Evolutionary conservation across 2,797 vertebrate species (phyloP).

Genomic region (Chaenodraco wilsoni): DNA sequence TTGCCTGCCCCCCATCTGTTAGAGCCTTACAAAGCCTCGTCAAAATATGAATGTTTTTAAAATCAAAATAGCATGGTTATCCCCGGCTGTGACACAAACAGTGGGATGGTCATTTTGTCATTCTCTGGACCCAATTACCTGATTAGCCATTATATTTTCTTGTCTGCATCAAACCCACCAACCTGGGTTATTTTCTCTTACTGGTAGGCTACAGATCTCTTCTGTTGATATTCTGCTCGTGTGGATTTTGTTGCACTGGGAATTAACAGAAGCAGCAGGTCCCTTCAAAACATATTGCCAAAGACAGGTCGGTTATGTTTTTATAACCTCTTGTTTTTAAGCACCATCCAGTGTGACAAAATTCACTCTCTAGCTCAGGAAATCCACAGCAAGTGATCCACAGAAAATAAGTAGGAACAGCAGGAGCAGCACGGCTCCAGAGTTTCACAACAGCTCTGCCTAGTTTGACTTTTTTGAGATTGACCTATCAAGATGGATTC

Average conservation of each 20-base stretch:
- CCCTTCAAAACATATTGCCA: conserved; percentile 45
- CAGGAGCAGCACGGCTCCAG: conserved; percentile 26
- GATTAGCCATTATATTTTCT: conserved; percentile 60
- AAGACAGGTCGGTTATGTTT: conserved; percentile 67
- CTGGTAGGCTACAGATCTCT: conserved; percentile 32
- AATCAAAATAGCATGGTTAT: conserved; percentile 69
- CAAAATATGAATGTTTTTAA: conserved; percentile 64
- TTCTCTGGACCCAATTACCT: conserved; percentile 65
- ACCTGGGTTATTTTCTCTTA: conserved; percentile 59
- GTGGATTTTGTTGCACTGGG: conserved; percentile 69
- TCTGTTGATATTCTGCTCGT: conserved; percentile 57
- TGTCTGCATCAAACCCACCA: conserved; percentile 42
- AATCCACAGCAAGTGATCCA: conserved; percentile 37
- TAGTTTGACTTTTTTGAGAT: conserved; percentile 27
- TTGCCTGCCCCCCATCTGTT: conserved; percentile 48
- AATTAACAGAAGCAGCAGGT: conserved; percentile 64
- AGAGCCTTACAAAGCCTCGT: conserved; percentile 45
- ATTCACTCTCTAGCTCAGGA: conserved; percentile 38
- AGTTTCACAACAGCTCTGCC: conserved; percentile 28
- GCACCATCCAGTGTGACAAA: conserved; percentile 55
- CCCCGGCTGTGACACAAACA: conserved; percentile 59
- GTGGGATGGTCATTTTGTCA: conserved; percentile 51
- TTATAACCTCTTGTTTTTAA: conserved; percentile 62
- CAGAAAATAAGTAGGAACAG: conserved; percentile 28
- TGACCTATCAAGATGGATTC: conserved; percentile 54